phyloP scores from a whole-genome alignment of 2,113 vertebrate species.

The Sander vitreus region DNA sequence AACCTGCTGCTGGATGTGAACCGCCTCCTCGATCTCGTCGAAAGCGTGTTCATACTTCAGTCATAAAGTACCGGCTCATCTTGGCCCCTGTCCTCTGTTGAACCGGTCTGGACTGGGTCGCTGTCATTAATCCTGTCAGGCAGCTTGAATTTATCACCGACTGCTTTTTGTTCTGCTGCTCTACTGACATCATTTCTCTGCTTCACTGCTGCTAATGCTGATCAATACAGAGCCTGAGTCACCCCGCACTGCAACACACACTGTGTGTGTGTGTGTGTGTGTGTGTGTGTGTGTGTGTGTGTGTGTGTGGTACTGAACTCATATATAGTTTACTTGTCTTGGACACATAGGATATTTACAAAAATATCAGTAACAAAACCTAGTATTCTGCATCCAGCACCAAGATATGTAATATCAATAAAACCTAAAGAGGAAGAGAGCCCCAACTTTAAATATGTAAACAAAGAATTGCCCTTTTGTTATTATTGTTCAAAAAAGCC shows the following conservation, averaged over 20 bases:
- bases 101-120: background rate
- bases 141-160: background rate
- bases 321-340: too few relatives aligned
- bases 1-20: background rate
- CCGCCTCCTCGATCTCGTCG: background rate
- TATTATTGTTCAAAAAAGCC: background rate
- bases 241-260: background rate
- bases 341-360: too few relatives aligned
- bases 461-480: too few relatives aligned
- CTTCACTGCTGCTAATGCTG: slow-evolving; percentile 19
- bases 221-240: slow-evolving; percentile 40
- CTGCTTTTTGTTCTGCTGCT: slow-evolving; percentile 11
- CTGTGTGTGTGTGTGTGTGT: background rate
- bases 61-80: too few relatives aligned
- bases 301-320: background rate
- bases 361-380: too few relatives aligned
- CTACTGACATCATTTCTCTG: slow-evolving; percentile 50
- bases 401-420: too few relatives aligned
- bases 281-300: slow-evolving; percentile 6
- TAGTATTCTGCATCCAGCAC: too few relatives aligned
- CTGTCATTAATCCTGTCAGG: background rate
- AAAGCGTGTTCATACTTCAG: background rate
- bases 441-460: background rate
- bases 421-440: too few relatives aligned
- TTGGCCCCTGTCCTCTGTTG: background rate